Percentiles rank a stretch among this genome's conserved stretches.
These are phyloP conservation scores for Acanthoscelides obtectus DNA, from an alignment of 2,888 invertebrate species.

Conservation along the genomic window DNA sequence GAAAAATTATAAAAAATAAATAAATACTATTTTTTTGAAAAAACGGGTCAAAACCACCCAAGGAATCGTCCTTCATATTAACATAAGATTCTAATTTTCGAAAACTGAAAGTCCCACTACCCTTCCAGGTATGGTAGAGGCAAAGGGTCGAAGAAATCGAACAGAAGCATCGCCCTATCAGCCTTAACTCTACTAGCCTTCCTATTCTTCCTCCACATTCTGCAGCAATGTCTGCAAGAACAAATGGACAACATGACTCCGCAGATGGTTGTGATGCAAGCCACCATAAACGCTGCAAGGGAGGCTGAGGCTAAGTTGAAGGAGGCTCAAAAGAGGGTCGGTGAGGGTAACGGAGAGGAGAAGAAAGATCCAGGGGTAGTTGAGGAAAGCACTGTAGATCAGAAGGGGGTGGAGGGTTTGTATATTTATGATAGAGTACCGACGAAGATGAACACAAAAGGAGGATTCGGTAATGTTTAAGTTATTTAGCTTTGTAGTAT, in stretches of 20 bases:
- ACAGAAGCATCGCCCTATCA: slow-evolving; percentile 60
- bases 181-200: slow-evolving; percentile 79
- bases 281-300: slow-evolving; percentile 44
- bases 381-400: background rate
- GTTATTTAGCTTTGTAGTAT: background rate
- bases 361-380: slow-evolving; percentile 1
- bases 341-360: slow-evolving; percentile 12
- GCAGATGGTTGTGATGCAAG: slow-evolving; percentile 53
- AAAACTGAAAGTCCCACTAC: too few species aligned
- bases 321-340: slow-evolving; percentile 22
- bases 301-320: slow-evolving; percentile 18
- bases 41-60: too few species aligned
- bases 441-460: background rate
- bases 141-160: slow-evolving; percentile 27
- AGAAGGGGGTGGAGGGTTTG: slow-evolving; percentile 6
- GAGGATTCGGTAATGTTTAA: background rate
- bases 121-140: slow-evolving; percentile 13
- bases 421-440: slow-evolving; percentile 15
- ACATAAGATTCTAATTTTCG: too few species aligned
- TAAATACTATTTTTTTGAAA: too few species aligned
- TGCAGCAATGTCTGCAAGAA: slow-evolving; percentile 71
- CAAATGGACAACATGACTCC: slow-evolving; percentile 47
- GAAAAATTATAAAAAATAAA: too few species aligned
- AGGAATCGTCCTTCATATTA: too few species aligned
- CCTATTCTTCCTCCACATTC: slow-evolving; percentile 77